These are phyloP conservation scores for Diploptera punctata DNA, from an alignment of 2,888 invertebrate genomes.

Conservation along the genomic window DNA sequence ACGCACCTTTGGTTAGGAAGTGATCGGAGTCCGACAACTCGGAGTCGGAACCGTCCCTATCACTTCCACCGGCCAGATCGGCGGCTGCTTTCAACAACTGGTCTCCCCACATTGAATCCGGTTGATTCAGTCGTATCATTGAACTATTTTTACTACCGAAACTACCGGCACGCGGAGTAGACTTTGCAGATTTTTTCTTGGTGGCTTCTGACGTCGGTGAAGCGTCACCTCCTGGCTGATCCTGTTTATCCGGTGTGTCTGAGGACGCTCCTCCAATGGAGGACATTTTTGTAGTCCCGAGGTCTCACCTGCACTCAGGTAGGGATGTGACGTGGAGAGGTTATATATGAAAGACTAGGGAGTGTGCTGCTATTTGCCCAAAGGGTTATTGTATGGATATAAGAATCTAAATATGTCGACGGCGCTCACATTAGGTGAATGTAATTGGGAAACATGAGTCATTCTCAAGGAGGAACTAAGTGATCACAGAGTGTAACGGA, in stretches of 20 bases:
- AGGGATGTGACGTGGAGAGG: slow-evolving; percentile 19
- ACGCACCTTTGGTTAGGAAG: slow-evolving; percentile 78
- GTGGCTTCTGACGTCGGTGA: no score
- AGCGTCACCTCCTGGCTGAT: not conserved
- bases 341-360: slow-evolving; percentile 12
- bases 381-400: slow-evolving; percentile 22
- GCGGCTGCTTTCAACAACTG: slow-evolving; percentile 62
- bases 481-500: not conserved
- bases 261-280: slow-evolving; percentile 26
- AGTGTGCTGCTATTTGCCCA: not conserved
- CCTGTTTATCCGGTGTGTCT: slow-evolving; percentile 5
- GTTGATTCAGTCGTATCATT: slow-evolving; percentile 28
- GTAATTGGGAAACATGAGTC: slow-evolving; percentile 3
- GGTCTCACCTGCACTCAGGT: slow-evolving; percentile 16
- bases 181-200: no score
- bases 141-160: slow-evolving; percentile 7
- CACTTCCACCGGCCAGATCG: slow-evolving; percentile 61
- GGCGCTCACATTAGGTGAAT: not conserved
- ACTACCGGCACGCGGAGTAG: not conserved
- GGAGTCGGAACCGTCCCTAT: slow-evolving; percentile 80
- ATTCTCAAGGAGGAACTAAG: slow-evolving; percentile 6
- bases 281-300: slow-evolving; percentile 35
- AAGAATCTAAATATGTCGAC: not conserved
- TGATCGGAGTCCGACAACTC: slow-evolving; percentile 77
- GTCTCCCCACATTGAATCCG: slow-evolving; percentile 53